A percentile compares a stretch with the other conserved stretches of the same genome.
Evolutionary conservation across 1,140 invertebrate species (phyloP).

Genomic region (Aphaenogaster floridana): DNA sequence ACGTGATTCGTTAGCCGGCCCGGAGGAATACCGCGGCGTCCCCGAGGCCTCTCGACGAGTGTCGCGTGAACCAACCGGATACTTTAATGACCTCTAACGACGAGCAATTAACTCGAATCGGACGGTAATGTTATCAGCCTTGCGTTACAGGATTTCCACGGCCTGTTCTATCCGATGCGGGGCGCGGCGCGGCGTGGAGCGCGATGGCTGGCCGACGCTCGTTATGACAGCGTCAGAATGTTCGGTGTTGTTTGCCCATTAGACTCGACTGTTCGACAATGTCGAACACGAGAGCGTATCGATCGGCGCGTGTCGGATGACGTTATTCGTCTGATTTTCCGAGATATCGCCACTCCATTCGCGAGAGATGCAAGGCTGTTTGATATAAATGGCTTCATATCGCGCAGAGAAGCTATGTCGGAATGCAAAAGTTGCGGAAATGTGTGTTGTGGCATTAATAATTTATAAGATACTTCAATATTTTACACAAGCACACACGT

Average conservation of each 20-base stretch:
- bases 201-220: constrained; percentile 25
- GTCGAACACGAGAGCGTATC: constrained; percentile 49
- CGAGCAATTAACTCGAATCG: constrained; percentile 83
- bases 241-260: constrained; percentile 81
- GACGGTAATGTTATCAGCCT: constrained; percentile 80
- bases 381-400: background rate
- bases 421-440: background rate
- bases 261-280: constrained; percentile 55
- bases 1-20: constrained; percentile 65
- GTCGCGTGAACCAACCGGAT: constrained; percentile 82
- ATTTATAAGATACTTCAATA: background rate
- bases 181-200: background rate
- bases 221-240: constrained; percentile 50
- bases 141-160: constrained; percentile 75
- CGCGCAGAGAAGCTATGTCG: background rate
- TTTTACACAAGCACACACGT: background rate
- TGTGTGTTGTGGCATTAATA: background rate
- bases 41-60: constrained; percentile 64
- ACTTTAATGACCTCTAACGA: constrained; percentile 86
- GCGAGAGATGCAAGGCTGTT: background rate
- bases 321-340: constrained; percentile 46
- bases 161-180: constrained; percentile 6
- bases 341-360: constrained; percentile 14
- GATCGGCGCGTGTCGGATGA: constrained; percentile 55
- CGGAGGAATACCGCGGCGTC: constrained; percentile 67